Base-by-base conservation (phyloP, 2,797 vertebrate species). In the Takifugu ocellatus region DNA sequence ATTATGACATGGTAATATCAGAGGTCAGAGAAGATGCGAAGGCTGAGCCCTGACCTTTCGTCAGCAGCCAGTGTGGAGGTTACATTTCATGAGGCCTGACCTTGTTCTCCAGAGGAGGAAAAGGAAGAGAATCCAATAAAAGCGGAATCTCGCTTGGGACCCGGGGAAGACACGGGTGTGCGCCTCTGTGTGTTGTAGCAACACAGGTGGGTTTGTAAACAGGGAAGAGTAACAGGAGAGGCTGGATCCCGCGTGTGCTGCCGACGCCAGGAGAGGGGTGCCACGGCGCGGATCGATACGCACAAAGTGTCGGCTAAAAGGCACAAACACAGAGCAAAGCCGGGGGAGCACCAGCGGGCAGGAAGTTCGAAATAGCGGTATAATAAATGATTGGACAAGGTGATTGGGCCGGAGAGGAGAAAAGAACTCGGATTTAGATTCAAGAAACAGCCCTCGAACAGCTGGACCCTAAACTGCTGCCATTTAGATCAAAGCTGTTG, bases 121-220 rank as follows among this genome's bases (percentile, higher is more conserved):
- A 77, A 70, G 57, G 60, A 56, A 68, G 51, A 66, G 63, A 77
- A 75, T 52, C 73, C 81, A 81, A 80, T 86, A 79, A 82, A 79
- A 57, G 70, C 5, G 71, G 71, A 80, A 79, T 57, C 76, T 66
- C 56, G 54, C 27, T 46, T 56, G 63, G 75, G 69, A 68, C 49
- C 52, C 51, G 6, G 51, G 44, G 12, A 25, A 55, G 46, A 56
- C 46, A 54, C 25, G 25, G 61, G 25, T 24, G 12, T 24, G 36
- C 54, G 62, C 1, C 52, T 31, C 47, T 60, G 56, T 62, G 74
- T 78, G 54, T 66, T 52, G 17, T 49, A 52, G 54, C 54, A 44
- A 64, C 33, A 6, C 67, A 62, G 54, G 59, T 65, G 68, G 83
- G 87, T 92, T 89, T 87, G 80, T 84, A 88, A 87, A 90, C 83